phyloP scores from a whole-genome alignment of 2,888 invertebrate species.

The Lottia gigantea region DNA sequence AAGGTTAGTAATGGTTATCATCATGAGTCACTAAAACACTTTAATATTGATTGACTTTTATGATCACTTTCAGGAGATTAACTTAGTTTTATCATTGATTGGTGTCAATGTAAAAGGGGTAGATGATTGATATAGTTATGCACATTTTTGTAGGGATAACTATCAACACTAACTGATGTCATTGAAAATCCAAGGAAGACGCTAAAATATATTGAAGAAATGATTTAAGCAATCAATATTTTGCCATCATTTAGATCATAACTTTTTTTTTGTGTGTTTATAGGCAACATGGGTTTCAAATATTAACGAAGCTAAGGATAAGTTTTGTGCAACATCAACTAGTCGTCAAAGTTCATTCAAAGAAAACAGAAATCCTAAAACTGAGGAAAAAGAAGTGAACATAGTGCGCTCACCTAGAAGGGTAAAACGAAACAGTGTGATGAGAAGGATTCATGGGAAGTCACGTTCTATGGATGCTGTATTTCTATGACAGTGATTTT shows the following conservation, averaged over 20 bases:
- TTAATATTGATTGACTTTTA: no score
- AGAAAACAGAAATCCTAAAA: constrained; percentile 26
- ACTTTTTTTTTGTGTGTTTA: constrained; percentile 15
- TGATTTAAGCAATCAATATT: no score
- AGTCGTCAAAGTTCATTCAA: constrained; percentile 34
- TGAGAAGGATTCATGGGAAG: constrained; percentile 41
- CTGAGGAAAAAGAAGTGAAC: constrained; percentile 13
- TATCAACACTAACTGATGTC: no score
- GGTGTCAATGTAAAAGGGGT: not conserved
- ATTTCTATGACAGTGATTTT: constrained; percentile 38
- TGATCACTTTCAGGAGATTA: no score
- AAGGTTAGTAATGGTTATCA: constrained; percentile 63
- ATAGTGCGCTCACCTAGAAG: constrained; percentile 22
- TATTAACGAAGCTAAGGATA: constrained; percentile 71
- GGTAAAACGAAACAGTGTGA: constrained; percentile 27
- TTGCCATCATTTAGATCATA: no score
- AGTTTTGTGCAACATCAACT: constrained; percentile 68
- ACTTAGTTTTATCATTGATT: not conserved
- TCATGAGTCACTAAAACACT: no score
- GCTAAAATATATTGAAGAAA: no score
- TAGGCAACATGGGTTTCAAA: constrained; percentile 71
- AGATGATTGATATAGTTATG: constrained; percentile 1
- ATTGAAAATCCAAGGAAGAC: no score
- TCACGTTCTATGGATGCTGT: constrained; percentile 57
- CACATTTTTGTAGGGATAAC: not conserved